Evolutionary conservation across 2,888 invertebrate species (phyloP).

Genomic region (Archips crataeganus): DNA sequence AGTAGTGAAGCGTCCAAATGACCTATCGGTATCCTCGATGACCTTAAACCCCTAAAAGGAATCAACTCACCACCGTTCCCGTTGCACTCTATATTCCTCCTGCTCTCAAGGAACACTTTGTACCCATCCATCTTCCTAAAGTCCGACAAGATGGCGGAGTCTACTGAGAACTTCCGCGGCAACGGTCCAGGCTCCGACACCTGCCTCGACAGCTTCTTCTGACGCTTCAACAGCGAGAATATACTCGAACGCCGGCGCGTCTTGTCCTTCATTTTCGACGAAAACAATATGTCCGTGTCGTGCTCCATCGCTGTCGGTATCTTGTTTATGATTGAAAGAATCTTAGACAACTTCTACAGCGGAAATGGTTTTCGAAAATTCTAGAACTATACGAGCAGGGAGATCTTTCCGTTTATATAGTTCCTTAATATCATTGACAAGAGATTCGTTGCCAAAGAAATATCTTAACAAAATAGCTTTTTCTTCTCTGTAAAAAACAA

Average conservation of each 20-base stretch:
- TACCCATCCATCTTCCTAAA: slow-evolving; percentile 56
- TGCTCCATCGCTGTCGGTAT: slow-evolving; percentile 56
- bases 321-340: neutral
- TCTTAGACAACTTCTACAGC: neutral
- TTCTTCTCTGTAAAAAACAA: too few relatives aligned
- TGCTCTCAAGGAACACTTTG: slow-evolving; percentile 54
- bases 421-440: too few relatives aligned
- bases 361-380: too few relatives aligned
- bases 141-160: slow-evolving; percentile 70
- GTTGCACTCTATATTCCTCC: slow-evolving; percentile 52
- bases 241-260: slow-evolving; percentile 70
- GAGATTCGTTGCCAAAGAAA: too few relatives aligned
- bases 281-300: slow-evolving; percentile 56
- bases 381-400: too few relatives aligned
- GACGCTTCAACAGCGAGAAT: slow-evolving; percentile 67
- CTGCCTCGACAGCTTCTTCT: slow-evolving; percentile 72
- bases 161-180: slow-evolving; percentile 69
- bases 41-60: too few relatives aligned
- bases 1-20: too few relatives aligned
- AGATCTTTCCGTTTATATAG: too few relatives aligned
- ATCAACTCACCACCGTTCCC: slow-evolving; percentile 66
- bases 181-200: slow-evolving; percentile 65
- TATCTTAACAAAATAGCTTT: too few relatives aligned
- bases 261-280: slow-evolving; percentile 64
- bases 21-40: too few relatives aligned